Evolutionary conservation across 2,797 vertebrate species (phyloP).

Genomic region (Adrianichthys oophorus): DNA sequence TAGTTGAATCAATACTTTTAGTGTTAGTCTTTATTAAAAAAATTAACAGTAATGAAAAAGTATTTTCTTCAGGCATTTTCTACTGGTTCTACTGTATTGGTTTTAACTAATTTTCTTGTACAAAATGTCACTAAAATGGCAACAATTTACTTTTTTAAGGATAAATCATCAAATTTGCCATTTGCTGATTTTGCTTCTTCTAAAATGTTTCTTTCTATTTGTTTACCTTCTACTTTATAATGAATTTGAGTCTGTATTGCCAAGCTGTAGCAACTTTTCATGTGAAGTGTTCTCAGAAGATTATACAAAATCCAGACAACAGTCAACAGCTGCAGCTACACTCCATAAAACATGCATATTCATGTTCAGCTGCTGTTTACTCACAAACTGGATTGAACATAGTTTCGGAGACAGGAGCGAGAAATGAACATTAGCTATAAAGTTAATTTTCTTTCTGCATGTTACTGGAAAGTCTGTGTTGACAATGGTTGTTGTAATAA

Average conservation of each 20-base stretch:
- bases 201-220: not conserved
- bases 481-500: not conserved
- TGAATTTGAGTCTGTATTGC: not conserved
- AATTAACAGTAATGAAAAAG: too few species aligned
- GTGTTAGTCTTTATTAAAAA: too few species aligned
- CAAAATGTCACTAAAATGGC: not conserved
- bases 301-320: slow-evolving; percentile 6
- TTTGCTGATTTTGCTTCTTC: not conserved
- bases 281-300: slow-evolving; percentile 4
- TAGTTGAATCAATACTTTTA: too few species aligned
- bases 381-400: slow-evolving; percentile 10
- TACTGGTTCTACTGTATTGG: too few species aligned
- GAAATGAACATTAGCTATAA: slow-evolving; percentile 9
- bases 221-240: not conserved
- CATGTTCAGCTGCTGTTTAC: slow-evolving; percentile 32
- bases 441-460: not conserved
- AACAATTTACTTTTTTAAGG: slow-evolving; percentile 1
- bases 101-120: too few species aligned
- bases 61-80: too few species aligned
- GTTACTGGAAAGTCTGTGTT: slow-evolving; percentile 8
- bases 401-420: not conserved
- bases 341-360: slow-evolving; percentile 37
- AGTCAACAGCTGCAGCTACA: slow-evolving; percentile 7
- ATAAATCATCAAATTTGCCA: not conserved
- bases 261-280: not conserved